These are phyloP conservation scores for Acanthococcus lagerstroemiae DNA, from an alignment of 2,888 invertebrate genomes.

Conservation along the genomic window DNA sequence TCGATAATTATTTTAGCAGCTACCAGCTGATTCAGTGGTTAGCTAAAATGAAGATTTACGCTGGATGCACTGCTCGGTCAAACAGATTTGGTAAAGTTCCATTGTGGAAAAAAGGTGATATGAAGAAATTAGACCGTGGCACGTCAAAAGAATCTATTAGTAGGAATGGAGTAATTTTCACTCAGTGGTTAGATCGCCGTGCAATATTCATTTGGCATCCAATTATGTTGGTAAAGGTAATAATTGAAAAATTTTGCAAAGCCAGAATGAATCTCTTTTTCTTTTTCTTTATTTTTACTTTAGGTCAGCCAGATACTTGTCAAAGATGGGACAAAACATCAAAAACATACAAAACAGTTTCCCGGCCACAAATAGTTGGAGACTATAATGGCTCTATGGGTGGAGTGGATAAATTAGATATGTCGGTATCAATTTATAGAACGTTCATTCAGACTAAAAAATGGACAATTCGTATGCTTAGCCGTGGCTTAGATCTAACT, in stretches of 20 bases:
- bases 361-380: slow-evolving; percentile 29
- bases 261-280: too few relatives aligned
- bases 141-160: slow-evolving; percentile 3
- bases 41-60: slow-evolving; percentile 15
- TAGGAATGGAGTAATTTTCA: slow-evolving; percentile 27
- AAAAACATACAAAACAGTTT: too few relatives aligned
- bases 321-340: background rate
- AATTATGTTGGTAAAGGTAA: slow-evolving; percentile 29
- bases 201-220: slow-evolving; percentile 23
- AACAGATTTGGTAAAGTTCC: slow-evolving; percentile 27
- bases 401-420: slow-evolving; percentile 33
- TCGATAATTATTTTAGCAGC: slow-evolving; percentile 31
- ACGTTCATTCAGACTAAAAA: slow-evolving; percentile 32
- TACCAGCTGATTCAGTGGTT: slow-evolving; percentile 28
- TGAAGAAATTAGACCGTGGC: slow-evolving; percentile 28
- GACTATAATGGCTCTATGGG: slow-evolving; percentile 34
- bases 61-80: slow-evolving; percentile 25
- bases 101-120: slow-evolving; percentile 3
- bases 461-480: slow-evolving; percentile 34
- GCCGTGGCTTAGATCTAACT: slow-evolving; percentile 33
- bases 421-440: slow-evolving; percentile 31
- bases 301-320: too few relatives aligned
- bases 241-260: too few relatives aligned
- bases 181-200: slow-evolving; percentile 33
- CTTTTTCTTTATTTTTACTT: too few relatives aligned